Conservation (phyloP, 2,888 invertebrate genomes). For the Muschampia plurimacula region DNA sequence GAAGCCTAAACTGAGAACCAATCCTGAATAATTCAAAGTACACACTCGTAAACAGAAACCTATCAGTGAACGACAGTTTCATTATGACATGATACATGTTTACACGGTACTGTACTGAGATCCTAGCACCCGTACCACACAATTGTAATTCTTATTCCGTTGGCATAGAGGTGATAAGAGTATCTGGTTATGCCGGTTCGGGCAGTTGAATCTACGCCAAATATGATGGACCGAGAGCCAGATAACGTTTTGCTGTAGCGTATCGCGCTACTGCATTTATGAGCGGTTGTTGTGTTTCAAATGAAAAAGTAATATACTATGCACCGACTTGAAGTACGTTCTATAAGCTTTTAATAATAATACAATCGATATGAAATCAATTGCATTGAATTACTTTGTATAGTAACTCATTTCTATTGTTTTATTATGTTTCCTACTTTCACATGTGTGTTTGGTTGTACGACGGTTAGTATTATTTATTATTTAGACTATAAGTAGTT, state of each 20-base stretch:
- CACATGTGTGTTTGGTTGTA: too few relatives aligned
- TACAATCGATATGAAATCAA: too few relatives aligned
- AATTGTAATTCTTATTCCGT: background rate
- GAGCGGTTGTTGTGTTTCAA: background rate
- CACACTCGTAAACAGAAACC: constrained; percentile 25
- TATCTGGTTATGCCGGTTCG: constrained; percentile 10
- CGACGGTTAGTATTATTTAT: too few relatives aligned
- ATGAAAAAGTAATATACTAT: background rate
- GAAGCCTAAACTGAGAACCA: constrained; percentile 5
- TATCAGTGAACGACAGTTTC: constrained; percentile 35
- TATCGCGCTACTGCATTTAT: background rate
- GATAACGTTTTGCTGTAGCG: constrained; percentile 7
- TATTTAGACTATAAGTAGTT: too few relatives aligned
- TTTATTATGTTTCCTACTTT: too few relatives aligned
- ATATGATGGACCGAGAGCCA: constrained; percentile 23
- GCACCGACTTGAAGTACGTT: too few relatives aligned
- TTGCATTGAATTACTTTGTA: too few relatives aligned
- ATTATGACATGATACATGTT: constrained; percentile 35
- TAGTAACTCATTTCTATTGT: too few relatives aligned
- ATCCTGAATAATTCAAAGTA: constrained; percentile 24
- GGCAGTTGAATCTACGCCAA: constrained; percentile 34
- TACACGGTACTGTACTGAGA: background rate
- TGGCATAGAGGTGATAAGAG: background rate
- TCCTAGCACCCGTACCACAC: background rate
- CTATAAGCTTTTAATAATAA: too few relatives aligned